Percentiles rank a stretch among this genome's conserved stretches.
phyloP scores from a whole-genome alignment of 2,888 invertebrate species.

The Tachina grossa region DNA sequence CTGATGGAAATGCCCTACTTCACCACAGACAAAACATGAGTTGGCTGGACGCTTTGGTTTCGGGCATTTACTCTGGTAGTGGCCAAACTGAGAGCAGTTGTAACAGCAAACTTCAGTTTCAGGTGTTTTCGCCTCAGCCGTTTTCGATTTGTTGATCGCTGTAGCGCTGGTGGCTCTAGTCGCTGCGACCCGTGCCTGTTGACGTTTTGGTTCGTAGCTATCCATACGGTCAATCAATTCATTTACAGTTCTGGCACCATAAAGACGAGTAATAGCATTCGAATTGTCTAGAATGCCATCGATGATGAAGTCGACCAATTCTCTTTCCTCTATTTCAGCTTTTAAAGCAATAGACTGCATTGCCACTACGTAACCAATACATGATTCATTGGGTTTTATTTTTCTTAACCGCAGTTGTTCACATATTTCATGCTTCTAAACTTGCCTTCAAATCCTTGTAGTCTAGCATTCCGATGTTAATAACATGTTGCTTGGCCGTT shows the following conservation, averaged over 20 bases:
- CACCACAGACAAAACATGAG: too few relatives aligned
- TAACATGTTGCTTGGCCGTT: slow-evolving; percentile 40
- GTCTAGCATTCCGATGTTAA: slow-evolving; percentile 35
- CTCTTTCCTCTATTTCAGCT: slow-evolving; percentile 40
- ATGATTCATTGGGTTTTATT: slow-evolving; percentile 49
- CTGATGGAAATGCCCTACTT: too few relatives aligned
- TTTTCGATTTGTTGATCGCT: too few relatives aligned
- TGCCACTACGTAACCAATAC: slow-evolving; percentile 51
- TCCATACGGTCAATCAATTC: slow-evolving; percentile 54
- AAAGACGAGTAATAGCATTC: slow-evolving; percentile 44
- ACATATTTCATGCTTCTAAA: slow-evolving; percentile 54
- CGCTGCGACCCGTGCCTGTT: too few relatives aligned
- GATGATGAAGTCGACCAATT: slow-evolving; percentile 25
- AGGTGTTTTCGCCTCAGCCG: too few relatives aligned
- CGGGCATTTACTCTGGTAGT: too few relatives aligned
- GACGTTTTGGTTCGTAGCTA: slow-evolving; percentile 42
- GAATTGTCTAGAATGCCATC: slow-evolving; percentile 50
- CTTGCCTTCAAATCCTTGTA: slow-evolving; percentile 48
- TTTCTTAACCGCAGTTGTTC: slow-evolving; percentile 39
- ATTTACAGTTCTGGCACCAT: slow-evolving; percentile 47
- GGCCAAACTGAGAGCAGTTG: too few relatives aligned
- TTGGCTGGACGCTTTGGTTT: too few relatives aligned
- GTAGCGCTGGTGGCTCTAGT: too few relatives aligned
- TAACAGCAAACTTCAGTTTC: too few relatives aligned
- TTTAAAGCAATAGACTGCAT: slow-evolving; percentile 57